Evolutionary conservation across 2,797 vertebrate species (phyloP).

Genomic region (Onychomys torridus): DNA sequence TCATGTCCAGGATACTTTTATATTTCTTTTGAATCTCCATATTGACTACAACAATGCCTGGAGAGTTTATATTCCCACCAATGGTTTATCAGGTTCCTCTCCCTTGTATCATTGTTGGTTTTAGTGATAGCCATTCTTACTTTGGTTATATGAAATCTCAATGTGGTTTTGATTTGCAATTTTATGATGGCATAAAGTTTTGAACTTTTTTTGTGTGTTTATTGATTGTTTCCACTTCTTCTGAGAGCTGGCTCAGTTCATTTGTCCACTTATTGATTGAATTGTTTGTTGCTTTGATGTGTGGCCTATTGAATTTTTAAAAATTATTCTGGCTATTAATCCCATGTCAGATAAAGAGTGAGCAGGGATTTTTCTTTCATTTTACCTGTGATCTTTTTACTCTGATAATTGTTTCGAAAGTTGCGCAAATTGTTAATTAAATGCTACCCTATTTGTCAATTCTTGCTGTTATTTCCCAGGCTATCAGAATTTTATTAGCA

Average conservation of each 20-base stretch:
- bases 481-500: neutral
- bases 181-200: neutral
- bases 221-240: neutral
- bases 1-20: neutral
- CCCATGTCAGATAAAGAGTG: neutral
- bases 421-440: neutral
- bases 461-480: neutral
- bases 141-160: neutral
- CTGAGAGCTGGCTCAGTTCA: neutral
- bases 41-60: neutral
- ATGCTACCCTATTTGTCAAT: neutral
- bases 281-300: neutral
- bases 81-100: neutral
- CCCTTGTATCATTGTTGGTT: neutral
- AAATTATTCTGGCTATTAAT: neutral
- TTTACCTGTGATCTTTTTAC: neutral
- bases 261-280: neutral
- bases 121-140: neutral
- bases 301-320: neutral
- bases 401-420: neutral
- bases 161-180: neutral
- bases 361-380: neutral
- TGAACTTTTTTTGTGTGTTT: neutral
- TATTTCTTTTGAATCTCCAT: neutral
- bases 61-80: neutral